These are phyloP conservation scores for Drosophila arizonae DNA, from an alignment of 1,140 invertebrate species.

Conservation along the genomic window DNA sequence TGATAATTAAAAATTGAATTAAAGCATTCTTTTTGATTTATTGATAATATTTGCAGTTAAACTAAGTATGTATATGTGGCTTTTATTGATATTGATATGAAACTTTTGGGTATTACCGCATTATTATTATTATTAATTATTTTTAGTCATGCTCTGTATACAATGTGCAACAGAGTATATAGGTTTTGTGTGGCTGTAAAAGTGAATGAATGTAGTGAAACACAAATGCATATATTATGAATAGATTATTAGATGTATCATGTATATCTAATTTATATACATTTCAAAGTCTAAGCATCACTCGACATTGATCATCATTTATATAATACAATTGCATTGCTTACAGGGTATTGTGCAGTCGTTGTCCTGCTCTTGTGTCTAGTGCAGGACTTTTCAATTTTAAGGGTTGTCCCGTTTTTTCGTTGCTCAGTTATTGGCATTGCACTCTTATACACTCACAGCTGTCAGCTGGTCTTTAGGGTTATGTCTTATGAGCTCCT, in stretches of 20 bases:
- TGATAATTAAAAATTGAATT: not conserved
- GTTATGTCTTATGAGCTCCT: slow-evolving; percentile 45
- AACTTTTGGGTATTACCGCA: not conserved
- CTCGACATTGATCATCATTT: too few species aligned
- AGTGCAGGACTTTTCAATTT: not conserved
- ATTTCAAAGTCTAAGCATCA: too few species aligned
- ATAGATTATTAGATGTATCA: not conserved
- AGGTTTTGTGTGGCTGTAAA: too few species aligned
- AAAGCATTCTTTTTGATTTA: not conserved
- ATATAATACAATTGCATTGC: not conserved
- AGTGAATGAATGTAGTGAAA: not conserved
- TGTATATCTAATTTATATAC: too few species aligned
- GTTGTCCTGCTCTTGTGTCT: not conserved
- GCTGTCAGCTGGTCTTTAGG: slow-evolving; percentile 57
- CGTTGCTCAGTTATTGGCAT: slow-evolving; percentile 20
- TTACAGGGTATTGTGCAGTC: not conserved
- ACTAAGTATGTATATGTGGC: too few species aligned
- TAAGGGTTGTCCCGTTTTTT: slow-evolving; percentile 48
- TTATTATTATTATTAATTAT: too few species aligned
- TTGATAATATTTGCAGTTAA: too few species aligned
- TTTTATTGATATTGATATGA: not conserved
- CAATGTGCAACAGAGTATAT: too few species aligned
- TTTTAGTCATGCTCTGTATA: too few species aligned
- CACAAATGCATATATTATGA: too few species aligned
- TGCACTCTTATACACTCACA: slow-evolving; percentile 3